A percentile compares a stretch with the other conserved stretches of the same genome.
phyloP scores from a whole-genome alignment of 2,888 invertebrate genomes.

The Eurytoma adleriae region DNA sequence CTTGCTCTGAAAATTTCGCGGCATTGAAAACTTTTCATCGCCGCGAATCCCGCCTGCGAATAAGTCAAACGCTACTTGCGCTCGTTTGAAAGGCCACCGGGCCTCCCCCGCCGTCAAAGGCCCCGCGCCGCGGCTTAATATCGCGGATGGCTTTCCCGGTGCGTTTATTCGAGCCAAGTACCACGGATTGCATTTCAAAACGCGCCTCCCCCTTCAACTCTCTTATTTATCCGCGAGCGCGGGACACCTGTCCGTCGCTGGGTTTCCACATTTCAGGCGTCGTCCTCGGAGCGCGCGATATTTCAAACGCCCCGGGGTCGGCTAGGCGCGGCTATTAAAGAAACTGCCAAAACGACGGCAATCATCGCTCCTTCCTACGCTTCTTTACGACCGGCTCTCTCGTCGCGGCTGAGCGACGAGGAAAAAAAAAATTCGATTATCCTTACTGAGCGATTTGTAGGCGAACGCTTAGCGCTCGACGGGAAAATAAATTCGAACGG shows the following conservation, averaged over 20 bases:
- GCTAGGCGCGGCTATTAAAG: background rate
- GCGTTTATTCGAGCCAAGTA: constrained; percentile 1
- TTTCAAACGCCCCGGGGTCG: constrained; percentile 4
- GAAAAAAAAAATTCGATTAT: background rate
- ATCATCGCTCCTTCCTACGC: background rate
- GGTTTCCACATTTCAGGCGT: constrained; percentile 40
- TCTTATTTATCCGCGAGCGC: constrained; percentile 28
- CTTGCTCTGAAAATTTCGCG: no score
- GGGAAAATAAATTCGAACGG: background rate
- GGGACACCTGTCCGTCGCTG: constrained; percentile 42
- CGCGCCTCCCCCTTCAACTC: background rate
- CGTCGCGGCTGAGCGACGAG: background rate
- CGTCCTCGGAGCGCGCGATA: constrained; percentile 12
- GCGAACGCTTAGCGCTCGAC: background rate
- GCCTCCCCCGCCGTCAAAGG: background rate
- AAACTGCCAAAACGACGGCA: background rate
- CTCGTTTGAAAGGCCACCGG: background rate
- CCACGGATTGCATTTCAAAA: constrained; percentile 26
- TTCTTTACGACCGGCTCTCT: background rate
- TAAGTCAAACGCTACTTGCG: background rate
- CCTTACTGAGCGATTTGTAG: no score
- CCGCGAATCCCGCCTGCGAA: background rate
- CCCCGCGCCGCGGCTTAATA: constrained; percentile 9
- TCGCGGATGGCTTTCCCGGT: constrained; percentile 11
- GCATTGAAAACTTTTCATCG: background rate